Percentiles rank a stretch among this genome's conserved stretches.
Conservation (phyloP, 2,797 vertebrate genomes). For the Balearica regulorum region DNA sequence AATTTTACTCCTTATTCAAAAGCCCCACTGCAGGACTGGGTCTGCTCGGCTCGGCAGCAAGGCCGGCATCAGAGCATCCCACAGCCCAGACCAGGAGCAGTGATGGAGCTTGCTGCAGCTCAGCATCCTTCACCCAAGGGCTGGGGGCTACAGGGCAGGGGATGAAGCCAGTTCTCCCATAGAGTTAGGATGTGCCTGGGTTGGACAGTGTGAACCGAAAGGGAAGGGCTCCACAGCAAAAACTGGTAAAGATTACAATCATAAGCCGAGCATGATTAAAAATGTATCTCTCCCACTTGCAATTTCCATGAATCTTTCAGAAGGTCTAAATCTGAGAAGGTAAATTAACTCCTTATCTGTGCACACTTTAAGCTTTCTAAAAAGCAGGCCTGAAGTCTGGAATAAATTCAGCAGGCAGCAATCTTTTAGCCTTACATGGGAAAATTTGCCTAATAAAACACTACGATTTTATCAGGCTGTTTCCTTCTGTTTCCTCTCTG, state of each 20-base stretch:
- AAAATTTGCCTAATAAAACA: slow-evolving; percentile 28
- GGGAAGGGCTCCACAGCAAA: not conserved
- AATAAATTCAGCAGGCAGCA: slow-evolving; percentile 10
- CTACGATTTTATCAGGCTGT: slow-evolving; percentile 1
- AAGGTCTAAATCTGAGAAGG: slow-evolving; percentile 9
- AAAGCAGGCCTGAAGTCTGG: not conserved
- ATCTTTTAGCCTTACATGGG: not conserved
- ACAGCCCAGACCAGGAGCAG: not conserved
- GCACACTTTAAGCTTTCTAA: not conserved
- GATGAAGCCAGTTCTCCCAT: not conserved
- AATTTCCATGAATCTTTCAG: not conserved
- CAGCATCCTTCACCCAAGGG: not conserved
- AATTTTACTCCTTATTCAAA: not conserved
- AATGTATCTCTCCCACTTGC: not conserved
- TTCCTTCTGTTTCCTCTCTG: slow-evolving; percentile 54
- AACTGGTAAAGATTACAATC: not conserved
- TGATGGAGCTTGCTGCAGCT: not conserved
- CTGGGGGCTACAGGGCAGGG: not conserved
- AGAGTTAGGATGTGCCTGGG: not conserved
- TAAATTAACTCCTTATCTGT: slow-evolving; percentile 11
- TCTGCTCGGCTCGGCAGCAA: not conserved
- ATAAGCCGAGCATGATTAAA: not conserved
- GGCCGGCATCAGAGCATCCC: rapidly evolving
- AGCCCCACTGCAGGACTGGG: not conserved
- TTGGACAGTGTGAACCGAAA: rapidly evolving